Base-by-base conservation (phyloP, 2,797 vertebrate species). In the Esox lucius region DNA sequence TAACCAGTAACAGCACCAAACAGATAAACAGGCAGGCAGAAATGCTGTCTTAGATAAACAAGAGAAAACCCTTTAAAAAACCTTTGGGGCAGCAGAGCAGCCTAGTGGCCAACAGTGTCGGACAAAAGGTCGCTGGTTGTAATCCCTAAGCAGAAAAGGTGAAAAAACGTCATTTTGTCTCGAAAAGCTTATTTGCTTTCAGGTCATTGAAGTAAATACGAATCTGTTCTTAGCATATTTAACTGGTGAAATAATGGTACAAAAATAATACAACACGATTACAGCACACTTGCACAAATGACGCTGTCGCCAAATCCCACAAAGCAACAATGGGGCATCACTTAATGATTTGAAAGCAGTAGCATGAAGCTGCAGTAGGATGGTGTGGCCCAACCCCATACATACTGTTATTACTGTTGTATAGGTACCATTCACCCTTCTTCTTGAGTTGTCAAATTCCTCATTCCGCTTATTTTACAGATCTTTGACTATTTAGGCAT, bases 261-360 rank as follows among this genome's bases (percentile, higher is more conserved):
- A 79, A 83, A 88, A 83, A 83, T 77, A 70, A 81, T 89, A 83
- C 85, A 86, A 35, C 86, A 83, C 78, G 83, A 87, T 86, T 79
- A 81, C 74, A 86, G 85, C 22, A 68, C 51, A 77, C 78, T 77
- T 67, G 66, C 65, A 49, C 19, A 8, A 80, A 81, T 39, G 16
- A 67, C 8, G 2, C 22, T 24, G 42, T 24, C 12, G 9, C 22
- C 56, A 61, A 61, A 22, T 56, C 19, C 19, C n/a, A 56, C 1
- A 19, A 19, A 19, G 19, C 49, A 17, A 53, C 0, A n/a, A n/a
- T 9, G 15, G 11, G 9, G 56, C 22, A 11, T 24, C n/a, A 11
- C 11, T 22, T 22, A 59, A 59, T 59, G 3, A 9, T 12, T 4
- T 11, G 9, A 11, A 46, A 13, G 11, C 56, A 59, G 22, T 56